Evolutionary conservation across 2,797 vertebrate genomes (phyloP), one percentile per base, ranked within the genome.

Genomic region (Xiphophorus birchmanni): DNA sequence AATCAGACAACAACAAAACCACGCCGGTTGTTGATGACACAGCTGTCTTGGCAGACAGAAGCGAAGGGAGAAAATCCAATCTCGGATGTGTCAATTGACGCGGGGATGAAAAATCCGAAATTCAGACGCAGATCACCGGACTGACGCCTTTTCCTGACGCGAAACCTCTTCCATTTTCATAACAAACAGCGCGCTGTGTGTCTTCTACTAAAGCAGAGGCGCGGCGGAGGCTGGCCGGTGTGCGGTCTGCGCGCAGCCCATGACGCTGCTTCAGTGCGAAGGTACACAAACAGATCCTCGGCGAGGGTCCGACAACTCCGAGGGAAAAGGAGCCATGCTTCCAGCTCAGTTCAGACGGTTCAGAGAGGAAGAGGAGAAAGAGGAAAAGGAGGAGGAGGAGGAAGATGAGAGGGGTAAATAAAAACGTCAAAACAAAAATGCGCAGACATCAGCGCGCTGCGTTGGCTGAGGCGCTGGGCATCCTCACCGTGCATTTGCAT

Each of bases 1-100:
- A 93, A 93, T 93, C 93, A 95, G 94, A 95, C 95, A 95, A 96
- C 94, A 96, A 96, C 95, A 96, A 94, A 95, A 95, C 89, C 94
- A 96, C 94, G 94, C 94, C 93, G 93, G 94, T 92, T 94, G 93
- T 93, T 94, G 94, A 95, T 95, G 94, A 95, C 95, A 95, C 92
- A 94, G 94, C 93, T 94, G 93, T 95, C 92, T 92, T 45, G 86
- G 86, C 80, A 85, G 88, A 92, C 81, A 76, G 86, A 80, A 87
- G 84, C 75, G 84, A 82, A 77, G 82, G 3, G 11, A 15, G 78
- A 80, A 88, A 85, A 82, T 71, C 81, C 80, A 88, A 92, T 80
- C 91, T 91, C 91, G 92, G 91, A 91, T 91, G 92, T 95, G 94
- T 93, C 94, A 94, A 87, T 88, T 90, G 91, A 92, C 85, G 91